Evolutionary conservation across 2,888 invertebrate genomes (phyloP).

Genomic region (Antheraea assamensis): DNA sequence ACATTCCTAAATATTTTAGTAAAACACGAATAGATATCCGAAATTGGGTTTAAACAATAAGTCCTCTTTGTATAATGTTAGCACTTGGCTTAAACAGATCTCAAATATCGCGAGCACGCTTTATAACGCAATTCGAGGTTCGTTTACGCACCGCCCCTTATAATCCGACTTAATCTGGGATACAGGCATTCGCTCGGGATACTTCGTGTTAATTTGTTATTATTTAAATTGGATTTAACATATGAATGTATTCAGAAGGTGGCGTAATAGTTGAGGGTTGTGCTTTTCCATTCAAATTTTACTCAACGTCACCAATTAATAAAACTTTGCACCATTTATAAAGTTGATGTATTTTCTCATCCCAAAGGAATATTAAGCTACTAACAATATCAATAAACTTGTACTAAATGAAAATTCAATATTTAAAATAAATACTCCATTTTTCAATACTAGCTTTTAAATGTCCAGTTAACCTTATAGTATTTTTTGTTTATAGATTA

Average conservation of each 20-base stretch:
- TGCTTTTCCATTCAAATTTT: neutral
- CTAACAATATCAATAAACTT: too few species aligned
- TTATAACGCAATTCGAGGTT: slow-evolving; percentile 17
- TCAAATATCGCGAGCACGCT: slow-evolving; percentile 20
- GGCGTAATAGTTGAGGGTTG: neutral
- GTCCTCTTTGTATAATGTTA: slow-evolving; percentile 39
- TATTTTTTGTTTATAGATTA: too few species aligned
- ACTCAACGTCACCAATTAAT: neutral
- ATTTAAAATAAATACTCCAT: too few species aligned
- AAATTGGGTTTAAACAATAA: slow-evolving; percentile 29
- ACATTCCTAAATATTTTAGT: neutral
- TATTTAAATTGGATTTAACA: slow-evolving; percentile 10
- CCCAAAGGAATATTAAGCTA: too few species aligned
- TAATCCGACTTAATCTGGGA: slow-evolving; percentile 21
- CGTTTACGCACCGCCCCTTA: slow-evolving; percentile 21
- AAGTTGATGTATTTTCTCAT: too few species aligned
- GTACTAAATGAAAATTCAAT: too few species aligned
- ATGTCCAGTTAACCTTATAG: too few species aligned
- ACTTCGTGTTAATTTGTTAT: slow-evolving; percentile 13
- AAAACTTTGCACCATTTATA: too few species aligned
- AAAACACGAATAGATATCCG: slow-evolving; percentile 10
- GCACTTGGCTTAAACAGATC: slow-evolving; percentile 28
- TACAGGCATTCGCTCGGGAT: slow-evolving; percentile 16
- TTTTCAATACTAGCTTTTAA: too few species aligned
- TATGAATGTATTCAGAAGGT: neutral